A percentile compares a stretch with the other conserved stretches of the same genome.
These are phyloP conservation scores for Trogon melanurus DNA, from an alignment of 2,113 vertebrate species.

Conservation along the genomic window DNA sequence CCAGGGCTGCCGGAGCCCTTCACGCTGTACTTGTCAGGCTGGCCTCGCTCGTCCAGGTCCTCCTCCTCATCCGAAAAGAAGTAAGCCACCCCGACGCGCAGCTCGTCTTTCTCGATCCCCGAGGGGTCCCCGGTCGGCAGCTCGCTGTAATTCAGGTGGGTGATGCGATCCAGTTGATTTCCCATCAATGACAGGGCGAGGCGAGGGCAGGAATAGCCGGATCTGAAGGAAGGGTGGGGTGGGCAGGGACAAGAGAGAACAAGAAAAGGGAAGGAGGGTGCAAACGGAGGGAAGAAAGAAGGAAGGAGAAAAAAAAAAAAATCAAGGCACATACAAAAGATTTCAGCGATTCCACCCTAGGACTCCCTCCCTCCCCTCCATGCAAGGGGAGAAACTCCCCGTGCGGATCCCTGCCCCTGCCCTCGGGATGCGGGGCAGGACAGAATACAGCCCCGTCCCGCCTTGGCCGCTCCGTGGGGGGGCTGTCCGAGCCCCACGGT, in stretches of 20 bases:
- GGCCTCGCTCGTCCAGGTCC: constrained; percentile 96
- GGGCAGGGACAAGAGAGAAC: not conserved
- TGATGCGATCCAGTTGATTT: constrained; percentile 99
- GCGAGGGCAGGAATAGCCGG: constrained; percentile 87
- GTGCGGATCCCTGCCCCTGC: not conserved
- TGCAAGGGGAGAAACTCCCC: not conserved
- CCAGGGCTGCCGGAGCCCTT: constrained; percentile 76
- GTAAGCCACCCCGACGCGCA: constrained; percentile 98
- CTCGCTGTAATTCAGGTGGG: constrained; percentile 99
- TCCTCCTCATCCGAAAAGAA: constrained; percentile 99
- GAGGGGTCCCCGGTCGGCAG: constrained; percentile 98
- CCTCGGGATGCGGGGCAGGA: not conserved
- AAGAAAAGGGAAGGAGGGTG: not conserved
- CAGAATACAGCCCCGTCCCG: not conserved
- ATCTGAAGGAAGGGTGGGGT: constrained; percentile 73
- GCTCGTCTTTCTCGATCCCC: constrained; percentile 98
- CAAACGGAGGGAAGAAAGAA: not conserved
- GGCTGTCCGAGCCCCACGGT: not conserved
- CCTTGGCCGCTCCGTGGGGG: not conserved
- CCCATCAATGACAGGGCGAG: constrained; percentile 98
- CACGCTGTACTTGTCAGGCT: constrained; percentile 88
- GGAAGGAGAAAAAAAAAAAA: not conserved
- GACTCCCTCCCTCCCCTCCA: not conserved
- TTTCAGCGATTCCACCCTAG: not conserved
- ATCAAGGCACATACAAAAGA: constrained; percentile 40